Evolutionary conservation across 2,888 invertebrate genomes (phyloP).

Genomic region (Calameuta filiformis): DNA sequence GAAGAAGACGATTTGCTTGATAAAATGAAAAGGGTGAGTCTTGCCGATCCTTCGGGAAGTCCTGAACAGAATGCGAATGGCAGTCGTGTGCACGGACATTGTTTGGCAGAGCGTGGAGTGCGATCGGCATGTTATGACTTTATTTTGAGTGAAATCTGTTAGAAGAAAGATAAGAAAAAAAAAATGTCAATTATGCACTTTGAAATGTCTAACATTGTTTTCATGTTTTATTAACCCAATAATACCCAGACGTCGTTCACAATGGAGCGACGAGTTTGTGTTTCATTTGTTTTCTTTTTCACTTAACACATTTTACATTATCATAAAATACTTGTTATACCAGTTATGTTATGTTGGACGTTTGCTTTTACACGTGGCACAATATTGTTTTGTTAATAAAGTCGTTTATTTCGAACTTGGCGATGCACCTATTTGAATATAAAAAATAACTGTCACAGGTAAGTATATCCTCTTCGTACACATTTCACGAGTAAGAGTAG

Average conservation of each 20-base stretch:
- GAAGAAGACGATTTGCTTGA: conserved; percentile 62
- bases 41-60: conserved; percentile 53
- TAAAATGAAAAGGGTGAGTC: conserved; percentile 68
- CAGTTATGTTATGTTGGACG: not conserved
- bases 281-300: not conserved
- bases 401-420: not conserved
- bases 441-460: not conserved
- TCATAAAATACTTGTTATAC: not conserved
- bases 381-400: conserved; percentile 17
- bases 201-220: not conserved
- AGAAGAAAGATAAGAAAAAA: not conserved
- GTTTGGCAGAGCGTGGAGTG: conserved; percentile 10
- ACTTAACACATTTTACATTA: not conserved
- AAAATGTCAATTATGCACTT: not conserved
- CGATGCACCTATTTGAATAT: not conserved
- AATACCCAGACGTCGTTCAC: not conserved
- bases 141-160: conserved; percentile 16
- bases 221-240: not conserved
- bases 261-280: not conserved
- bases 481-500: not conserved
- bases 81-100: conserved; percentile 7
- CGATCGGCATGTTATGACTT: conserved; percentile 14
- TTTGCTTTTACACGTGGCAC: conserved; percentile 4
- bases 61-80: conserved; percentile 5
- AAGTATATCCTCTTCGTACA: not conserved